Conservation (phyloP, 92 coral and sea anemone genomes). For the Nematostella vectensis region DNA sequence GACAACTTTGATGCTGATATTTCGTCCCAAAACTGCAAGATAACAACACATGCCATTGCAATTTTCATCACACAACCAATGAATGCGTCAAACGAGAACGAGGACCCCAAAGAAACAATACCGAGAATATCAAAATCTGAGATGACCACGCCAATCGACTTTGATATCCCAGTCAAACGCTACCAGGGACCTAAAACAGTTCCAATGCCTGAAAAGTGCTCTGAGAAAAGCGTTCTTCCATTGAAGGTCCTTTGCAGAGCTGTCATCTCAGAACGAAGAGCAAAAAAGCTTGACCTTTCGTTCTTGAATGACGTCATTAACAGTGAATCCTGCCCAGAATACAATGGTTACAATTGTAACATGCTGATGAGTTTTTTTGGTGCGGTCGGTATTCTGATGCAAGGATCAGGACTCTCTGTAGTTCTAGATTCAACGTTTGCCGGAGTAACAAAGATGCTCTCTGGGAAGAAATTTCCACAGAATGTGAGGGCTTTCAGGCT, state of each 20-base stretch:
- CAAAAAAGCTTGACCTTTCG: constrained; percentile 36
- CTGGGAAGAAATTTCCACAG: constrained; percentile 44
- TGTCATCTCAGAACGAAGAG: constrained; percentile 33
- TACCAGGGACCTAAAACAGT: constrained; percentile 59
- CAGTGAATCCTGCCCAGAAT: constrained; percentile 32
- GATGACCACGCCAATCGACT: constrained; percentile 29
- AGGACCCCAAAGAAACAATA: constrained; percentile 20
- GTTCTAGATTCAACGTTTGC: constrained; percentile 34
- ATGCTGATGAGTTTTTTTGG: constrained; percentile 52
- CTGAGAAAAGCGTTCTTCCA: constrained; percentile 38
- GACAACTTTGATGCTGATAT: constrained; percentile 56
- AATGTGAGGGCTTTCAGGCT: constrained; percentile 42
- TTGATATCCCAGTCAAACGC: constrained; percentile 29
- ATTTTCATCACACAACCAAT: constrained; percentile 43
- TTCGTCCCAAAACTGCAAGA: constrained; percentile 54
- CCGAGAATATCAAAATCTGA: constrained; percentile 41
- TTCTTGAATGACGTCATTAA: constrained; percentile 24
- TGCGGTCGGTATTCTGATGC: constrained; percentile 49
- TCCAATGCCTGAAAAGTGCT: constrained; percentile 33
- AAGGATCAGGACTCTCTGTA: constrained; percentile 44
- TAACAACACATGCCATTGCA: constrained; percentile 40
- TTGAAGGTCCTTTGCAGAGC: constrained; percentile 42
- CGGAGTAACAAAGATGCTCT: constrained; percentile 38
- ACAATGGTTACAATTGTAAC: constrained; percentile 52
- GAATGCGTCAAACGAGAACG: constrained; percentile 18